phyloP scores from a whole-genome alignment of 2,888 invertebrate genomes.

The Pollenia amentaria region DNA sequence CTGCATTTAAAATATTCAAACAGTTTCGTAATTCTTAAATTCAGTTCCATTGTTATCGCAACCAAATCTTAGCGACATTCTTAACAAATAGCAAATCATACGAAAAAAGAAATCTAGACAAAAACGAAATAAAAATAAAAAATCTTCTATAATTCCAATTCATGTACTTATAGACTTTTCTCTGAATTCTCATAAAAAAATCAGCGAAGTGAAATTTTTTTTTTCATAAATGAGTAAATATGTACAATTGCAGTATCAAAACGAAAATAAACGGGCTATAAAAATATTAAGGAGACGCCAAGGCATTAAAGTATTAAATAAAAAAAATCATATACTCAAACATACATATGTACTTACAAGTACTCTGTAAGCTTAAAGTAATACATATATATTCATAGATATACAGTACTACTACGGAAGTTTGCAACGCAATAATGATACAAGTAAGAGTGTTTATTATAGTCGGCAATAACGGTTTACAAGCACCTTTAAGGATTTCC shows the following conservation, averaged over 20 bases:
- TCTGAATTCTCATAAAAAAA: conserved; percentile 9
- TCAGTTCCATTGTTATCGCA: not conserved
- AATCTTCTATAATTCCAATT: conserved; percentile 39
- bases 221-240: conserved; percentile 13
- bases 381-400: conserved; percentile 2
- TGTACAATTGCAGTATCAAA: conserved; percentile 17
- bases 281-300: conserved; percentile 61
- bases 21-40: too few relatives aligned
- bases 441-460: not conserved
- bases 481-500: not conserved
- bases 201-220: conserved; percentile 21
- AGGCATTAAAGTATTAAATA: conserved; percentile 67
- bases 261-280: conserved; percentile 57
- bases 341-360: conserved; percentile 1
- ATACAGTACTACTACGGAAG: conserved; percentile 25
- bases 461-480: conserved; percentile 12
- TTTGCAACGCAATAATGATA: conserved; percentile 17
- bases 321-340: conserved; percentile 26
- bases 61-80: conserved; percentile 10
- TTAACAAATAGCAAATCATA: not conserved
- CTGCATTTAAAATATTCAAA: too few relatives aligned
- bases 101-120: conserved; percentile 1
- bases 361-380: not conserved
- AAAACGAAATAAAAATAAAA: not conserved
- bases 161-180: conserved; percentile 25